Evolutionary conservation across 2,888 invertebrate species (phyloP).

Genomic region (Ischnura elegans): DNA sequence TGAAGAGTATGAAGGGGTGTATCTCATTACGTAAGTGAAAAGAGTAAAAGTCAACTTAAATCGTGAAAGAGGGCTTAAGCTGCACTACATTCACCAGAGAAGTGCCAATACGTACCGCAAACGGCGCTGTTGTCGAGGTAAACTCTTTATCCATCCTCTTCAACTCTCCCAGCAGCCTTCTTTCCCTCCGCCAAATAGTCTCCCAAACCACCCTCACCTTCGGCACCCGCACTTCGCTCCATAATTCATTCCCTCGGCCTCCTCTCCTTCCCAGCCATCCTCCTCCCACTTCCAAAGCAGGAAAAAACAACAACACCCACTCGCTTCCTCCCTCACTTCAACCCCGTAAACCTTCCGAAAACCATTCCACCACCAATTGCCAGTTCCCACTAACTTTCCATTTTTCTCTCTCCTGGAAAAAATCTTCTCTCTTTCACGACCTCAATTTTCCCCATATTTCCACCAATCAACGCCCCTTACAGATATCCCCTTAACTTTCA

Average conservation of each 20-base stretch:
- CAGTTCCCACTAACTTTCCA: not conserved
- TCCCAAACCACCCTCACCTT: not conserved
- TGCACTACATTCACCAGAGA: too few species aligned
- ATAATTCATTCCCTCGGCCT: conserved; percentile 15
- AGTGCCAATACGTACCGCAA: too few species aligned
- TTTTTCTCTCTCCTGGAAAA: not conserved
- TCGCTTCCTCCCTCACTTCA: not conserved
- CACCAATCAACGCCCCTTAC: too few species aligned
- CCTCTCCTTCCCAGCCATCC: not conserved
- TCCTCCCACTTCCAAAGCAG: not conserved
- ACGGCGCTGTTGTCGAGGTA: too few species aligned
- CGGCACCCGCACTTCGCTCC: not conserved
- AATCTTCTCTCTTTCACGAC: too few species aligned
- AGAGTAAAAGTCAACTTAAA: too few species aligned
- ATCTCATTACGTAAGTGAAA: too few species aligned
- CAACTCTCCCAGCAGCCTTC: not conserved
- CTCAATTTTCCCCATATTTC: too few species aligned
- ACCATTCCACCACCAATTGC: not conserved
- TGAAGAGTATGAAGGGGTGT: too few species aligned
- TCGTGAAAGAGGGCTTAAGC: too few species aligned
- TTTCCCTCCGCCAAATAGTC: not conserved
- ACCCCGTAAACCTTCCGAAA: not conserved
- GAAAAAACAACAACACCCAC: not conserved
- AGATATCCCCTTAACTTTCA: too few species aligned
- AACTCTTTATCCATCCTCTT: too few species aligned